A percentile compares a stretch with the other conserved stretches of the same genome.
Evolutionary conservation across 2,797 vertebrate species (phyloP).

Genomic region (Pseudochirops corinnae): DNA sequence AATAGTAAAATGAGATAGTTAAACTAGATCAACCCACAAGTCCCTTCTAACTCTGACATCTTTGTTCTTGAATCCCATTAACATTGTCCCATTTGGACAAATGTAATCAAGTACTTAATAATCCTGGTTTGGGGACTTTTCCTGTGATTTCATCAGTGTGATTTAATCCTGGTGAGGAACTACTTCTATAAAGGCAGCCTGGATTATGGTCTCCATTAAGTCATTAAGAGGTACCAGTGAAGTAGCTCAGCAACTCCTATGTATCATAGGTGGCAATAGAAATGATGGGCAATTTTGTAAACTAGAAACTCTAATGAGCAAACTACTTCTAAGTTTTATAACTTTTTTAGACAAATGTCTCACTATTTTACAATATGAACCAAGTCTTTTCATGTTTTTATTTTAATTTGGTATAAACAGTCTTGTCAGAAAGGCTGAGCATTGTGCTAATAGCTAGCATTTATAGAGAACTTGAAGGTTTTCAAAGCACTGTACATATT

Average conservation of each 20-base stretch:
- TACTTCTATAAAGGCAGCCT: background rate
- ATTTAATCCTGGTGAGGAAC: background rate
- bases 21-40: background rate
- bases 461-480: background rate
- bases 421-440: background rate
- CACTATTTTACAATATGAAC: background rate
- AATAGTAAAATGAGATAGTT: background rate
- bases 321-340: background rate
- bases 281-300: background rate
- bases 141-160: background rate
- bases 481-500: background rate
- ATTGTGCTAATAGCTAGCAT: too few species aligned
- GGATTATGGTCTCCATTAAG: background rate
- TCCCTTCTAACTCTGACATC: background rate
- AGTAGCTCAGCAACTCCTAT: background rate
- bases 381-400: background rate
- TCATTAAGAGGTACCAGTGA: background rate
- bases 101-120: background rate
- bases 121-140: background rate
- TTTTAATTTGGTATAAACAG: background rate
- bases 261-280: background rate
- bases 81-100: background rate
- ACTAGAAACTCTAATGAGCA: background rate
- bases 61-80: background rate
- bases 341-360: background rate